Evolutionary conservation across 2,888 invertebrate genomes (phyloP), one percentile per base, ranked within the genome.

Genomic region (Hypena proboscidalis): DNA sequence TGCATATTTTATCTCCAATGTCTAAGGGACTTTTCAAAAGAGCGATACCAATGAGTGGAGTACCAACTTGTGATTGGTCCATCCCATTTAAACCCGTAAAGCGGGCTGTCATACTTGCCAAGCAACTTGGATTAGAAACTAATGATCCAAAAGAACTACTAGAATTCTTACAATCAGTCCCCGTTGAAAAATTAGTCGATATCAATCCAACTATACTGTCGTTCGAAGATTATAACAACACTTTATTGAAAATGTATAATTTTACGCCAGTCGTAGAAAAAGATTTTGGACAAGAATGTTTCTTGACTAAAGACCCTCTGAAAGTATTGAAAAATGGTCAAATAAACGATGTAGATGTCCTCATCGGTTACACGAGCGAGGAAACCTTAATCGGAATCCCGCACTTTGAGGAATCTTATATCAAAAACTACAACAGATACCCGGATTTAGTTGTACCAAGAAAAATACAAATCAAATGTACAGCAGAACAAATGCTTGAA

Each of bases 221-320:
- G 3, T 64, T 60, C 5, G 84, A 83, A 61, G 67, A 72, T 33
- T 26, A 39, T 0, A 46, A 46, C 3, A 48, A 61, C 7, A 73
- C 69, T 9, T 8, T 66, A 1, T 2, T 68, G 0, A 80, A 80
- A 50, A 55, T 77, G 40, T 77, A 47, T 34, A 64, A 70, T 37
- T 83, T 80, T 15, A 72, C 74, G 3, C 80, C 81, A 5, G 79
- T 83, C 2, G 56, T 78, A 0, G 84, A 85, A 55, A 82, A 80
- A 62, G 51, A 44, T 21, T 50, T 37, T 26, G 51, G 54, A 3
- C 25, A 55, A 20, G 35, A 50, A 17, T 25, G 34, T 7, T 55
- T 55, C 8, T 23, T 55, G 5, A 42, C 25, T n/a, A 8, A 47
- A 19, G 31, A 39, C 25, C 34, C 44, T 2, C 3, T 19, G 7